Conservation (phyloP, 2,888 invertebrate species). For the Autographa gamma region DNA sequence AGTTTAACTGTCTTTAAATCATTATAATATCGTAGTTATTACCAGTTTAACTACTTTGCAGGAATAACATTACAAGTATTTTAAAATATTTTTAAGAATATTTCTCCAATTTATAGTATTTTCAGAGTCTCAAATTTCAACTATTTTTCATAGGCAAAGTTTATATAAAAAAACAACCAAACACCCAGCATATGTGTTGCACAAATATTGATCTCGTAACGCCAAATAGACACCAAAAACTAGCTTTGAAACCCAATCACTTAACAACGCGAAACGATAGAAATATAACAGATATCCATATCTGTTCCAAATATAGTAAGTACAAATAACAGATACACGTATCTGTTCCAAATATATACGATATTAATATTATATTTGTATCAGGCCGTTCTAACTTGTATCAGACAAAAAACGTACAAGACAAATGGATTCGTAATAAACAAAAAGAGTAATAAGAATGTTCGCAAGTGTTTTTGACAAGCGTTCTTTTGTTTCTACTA, state of each 20-base stretch:
- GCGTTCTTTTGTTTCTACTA: neutral
- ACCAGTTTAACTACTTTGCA: no score
- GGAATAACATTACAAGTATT: no score
- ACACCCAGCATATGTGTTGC: neutral
- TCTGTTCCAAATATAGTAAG: neutral
- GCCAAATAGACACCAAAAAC: neutral
- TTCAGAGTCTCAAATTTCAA: no score
- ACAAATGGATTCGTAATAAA: neutral
- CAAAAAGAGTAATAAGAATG: neutral
- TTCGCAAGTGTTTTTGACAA: neutral
- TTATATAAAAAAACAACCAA: neutral
- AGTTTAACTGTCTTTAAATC: no score
- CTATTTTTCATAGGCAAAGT: no score
- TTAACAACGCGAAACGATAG: neutral
- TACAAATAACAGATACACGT: neutral
- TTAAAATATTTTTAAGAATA: no score
- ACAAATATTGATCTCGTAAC: neutral
- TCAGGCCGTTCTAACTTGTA: neutral
- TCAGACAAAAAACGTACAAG: neutral
- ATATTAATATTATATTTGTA: neutral
- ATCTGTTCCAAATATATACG: neutral
- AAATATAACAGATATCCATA: neutral
- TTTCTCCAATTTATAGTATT: no score
- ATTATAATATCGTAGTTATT: no score
- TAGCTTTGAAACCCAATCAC: neutral